phyloP scores from a whole-genome alignment of 2,113 vertebrate genomes.

The Phaethon lepturus region DNA sequence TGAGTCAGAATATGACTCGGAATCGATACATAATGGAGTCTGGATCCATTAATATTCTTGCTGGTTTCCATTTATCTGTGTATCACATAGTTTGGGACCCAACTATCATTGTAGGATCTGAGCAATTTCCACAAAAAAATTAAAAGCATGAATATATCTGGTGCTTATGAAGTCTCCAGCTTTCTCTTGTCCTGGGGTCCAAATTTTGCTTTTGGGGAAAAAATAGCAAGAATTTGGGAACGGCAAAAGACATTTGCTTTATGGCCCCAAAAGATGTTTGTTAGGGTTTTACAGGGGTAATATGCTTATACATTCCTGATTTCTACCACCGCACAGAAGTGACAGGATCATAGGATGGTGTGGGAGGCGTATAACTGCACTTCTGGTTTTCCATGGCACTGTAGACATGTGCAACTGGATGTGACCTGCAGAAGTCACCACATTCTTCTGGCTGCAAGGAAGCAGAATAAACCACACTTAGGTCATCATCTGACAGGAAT shows the following conservation, averaged over 20 bases:
- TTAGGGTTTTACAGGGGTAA: neutral
- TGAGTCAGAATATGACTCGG: slow-evolving; percentile 24
- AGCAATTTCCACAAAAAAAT: neutral
- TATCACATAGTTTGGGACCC: neutral
- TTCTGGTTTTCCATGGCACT: neutral
- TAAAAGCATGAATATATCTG: neutral
- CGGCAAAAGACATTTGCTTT: neutral
- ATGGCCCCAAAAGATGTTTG: neutral
- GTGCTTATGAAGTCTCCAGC: neutral
- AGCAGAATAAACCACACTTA: neutral
- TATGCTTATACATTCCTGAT: neutral
- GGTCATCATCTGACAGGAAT: neutral
- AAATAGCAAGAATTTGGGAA: neutral
- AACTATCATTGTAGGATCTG: neutral
- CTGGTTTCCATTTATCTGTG: slow-evolving; percentile 3
- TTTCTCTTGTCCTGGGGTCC: neutral
- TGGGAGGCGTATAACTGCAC: neutral
- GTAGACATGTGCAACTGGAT: neutral
- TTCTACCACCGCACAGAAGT: neutral
- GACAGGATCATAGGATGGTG: neutral
- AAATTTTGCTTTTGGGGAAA: neutral
- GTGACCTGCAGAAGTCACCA: neutral
- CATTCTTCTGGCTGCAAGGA: neutral
- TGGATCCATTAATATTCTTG: slow-evolving; percentile 45
- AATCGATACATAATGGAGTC: neutral